Evolutionary conservation across 2,888 invertebrate genomes (phyloP), one percentile per base, ranked within the genome.

Genomic region (Phrixothrix hirtus): DNA sequence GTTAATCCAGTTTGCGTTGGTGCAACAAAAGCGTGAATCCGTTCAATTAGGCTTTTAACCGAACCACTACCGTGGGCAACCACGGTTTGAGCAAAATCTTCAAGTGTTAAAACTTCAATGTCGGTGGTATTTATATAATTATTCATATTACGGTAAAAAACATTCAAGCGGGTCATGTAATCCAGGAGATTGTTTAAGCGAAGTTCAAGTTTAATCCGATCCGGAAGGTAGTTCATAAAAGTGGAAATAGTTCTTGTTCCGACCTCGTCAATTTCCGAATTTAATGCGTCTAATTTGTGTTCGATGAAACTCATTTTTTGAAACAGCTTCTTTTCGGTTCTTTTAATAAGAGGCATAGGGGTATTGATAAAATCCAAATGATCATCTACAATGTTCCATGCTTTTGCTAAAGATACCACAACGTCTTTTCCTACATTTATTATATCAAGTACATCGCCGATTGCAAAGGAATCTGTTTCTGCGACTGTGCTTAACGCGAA

Each of bases 81-180:
- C 30, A 85, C 84, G 75, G 81, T 82, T 58, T 78, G 78, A 0
- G 89, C 88, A 67, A 89, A 90, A 65, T 84, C 81, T 66, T 86
- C 78, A 58, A 90, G 67, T 3, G 91, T 91, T 51, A 78, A 77
- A 57, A 77, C 70, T 69, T 89, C 87, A 59, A 84, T 75, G 21
- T 78, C 72, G 58, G 79, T 78, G 36, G 79, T 65, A 1, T 46
- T 52, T 43, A 82, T 78, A 66, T 86, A 84, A 42, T 79, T 78
- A 54, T 79, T 69, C 83, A 87, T 85, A 64, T 80, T 77, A 16
- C 78, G 69, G 59, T 84, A 83, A 2, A 82, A 80, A 16, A 81
- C 77, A 36, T 83, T 78, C 31, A 88, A 80, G 10, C 83, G 75
- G 45, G 79, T 79, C 53, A 85, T 69, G 55, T 84, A 75, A 59